Conservation (phyloP, 1,140 invertebrate genomes). For the Mactra quadrangularis region DNA sequence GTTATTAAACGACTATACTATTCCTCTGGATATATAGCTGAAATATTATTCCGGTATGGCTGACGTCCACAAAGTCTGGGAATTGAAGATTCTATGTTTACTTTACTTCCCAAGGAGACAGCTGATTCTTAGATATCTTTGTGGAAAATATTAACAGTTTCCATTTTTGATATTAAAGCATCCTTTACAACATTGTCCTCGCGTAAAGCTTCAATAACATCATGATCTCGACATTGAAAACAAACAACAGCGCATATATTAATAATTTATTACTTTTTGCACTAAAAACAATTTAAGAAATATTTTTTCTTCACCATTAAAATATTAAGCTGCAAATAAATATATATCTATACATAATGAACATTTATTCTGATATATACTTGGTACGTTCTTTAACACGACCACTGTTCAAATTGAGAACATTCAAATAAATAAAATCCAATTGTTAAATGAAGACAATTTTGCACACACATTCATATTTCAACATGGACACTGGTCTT, state of each 20-base stretch:
- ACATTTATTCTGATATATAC: neutral
- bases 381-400: too few species aligned
- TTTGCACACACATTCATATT: too few species aligned
- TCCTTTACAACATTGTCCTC: too few species aligned
- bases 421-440: too few species aligned
- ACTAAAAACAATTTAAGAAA: neutral
- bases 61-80: conserved; percentile 30
- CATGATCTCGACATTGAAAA: too few species aligned
- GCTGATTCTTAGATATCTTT: neutral
- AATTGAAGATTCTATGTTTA: neutral
- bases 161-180: too few species aligned
- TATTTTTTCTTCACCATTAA: neutral
- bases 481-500: too few species aligned
- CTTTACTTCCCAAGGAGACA: conserved; percentile 8
- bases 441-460: too few species aligned
- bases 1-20: conserved; percentile 2
- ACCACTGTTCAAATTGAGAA: too few species aligned
- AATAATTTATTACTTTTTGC: too few species aligned
- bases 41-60: conserved; percentile 9
- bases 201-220: too few species aligned
- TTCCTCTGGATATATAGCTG: neutral
- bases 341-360: neutral
- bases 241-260: too few species aligned
- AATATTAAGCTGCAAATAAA: neutral
- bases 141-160: neutral